Evolutionary conservation across 2,113 vertebrate species (phyloP), one percentile per base, ranked within the genome.

Genomic region (Toxostoma redivivum): DNA sequence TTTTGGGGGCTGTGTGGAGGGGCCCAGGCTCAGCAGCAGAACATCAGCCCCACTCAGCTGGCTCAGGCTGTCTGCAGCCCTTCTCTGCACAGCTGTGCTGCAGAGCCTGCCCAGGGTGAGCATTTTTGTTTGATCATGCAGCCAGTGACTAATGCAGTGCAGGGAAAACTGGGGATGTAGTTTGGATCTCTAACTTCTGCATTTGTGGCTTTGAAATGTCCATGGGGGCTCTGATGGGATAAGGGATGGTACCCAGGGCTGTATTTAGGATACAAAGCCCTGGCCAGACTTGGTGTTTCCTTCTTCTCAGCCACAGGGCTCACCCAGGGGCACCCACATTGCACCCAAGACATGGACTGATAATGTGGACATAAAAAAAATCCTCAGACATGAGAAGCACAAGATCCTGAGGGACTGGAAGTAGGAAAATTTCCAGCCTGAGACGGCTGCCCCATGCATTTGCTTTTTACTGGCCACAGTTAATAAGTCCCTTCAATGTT

Each of bases 201-300:
- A n/a, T 66, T 4, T 57, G 37, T 0, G 0, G 5, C 30, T 94
- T 56, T 72, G 50, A 45, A 47, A 60, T 2, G 24, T 19, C 57
- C 22, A 12, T 4, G 31, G 22, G 18, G 15, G 17, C 21, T 67
- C 38, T 0, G 0, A 3, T 5, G n/a, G 22, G 45, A 28, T 31
- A 45, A 67, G 40, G 40, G 45, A 15, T 3, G 0, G 40, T 48
- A 27, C 21, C 57, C 40, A 1, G 3, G 42, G 51, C 65, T 67
- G 51, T 30, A 37, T 28, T 47, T 47, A 37, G 67, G 62, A 8
- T 7, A 25, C 24, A 81, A 69, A 91, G 44, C 40, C 14, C 54
- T 33, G 65, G 69, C 42, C 8, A 2, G 50, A 47, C 60, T 40
- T 47, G 48, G 48, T 67, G 3, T 30, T 64, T 60, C 64, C 44